A percentile compares a stretch with the other conserved stretches of the same genome.
Evolutionary conservation across 2,113 vertebrate species (phyloP).

Genomic region (Toxotes chatareus): DNA sequence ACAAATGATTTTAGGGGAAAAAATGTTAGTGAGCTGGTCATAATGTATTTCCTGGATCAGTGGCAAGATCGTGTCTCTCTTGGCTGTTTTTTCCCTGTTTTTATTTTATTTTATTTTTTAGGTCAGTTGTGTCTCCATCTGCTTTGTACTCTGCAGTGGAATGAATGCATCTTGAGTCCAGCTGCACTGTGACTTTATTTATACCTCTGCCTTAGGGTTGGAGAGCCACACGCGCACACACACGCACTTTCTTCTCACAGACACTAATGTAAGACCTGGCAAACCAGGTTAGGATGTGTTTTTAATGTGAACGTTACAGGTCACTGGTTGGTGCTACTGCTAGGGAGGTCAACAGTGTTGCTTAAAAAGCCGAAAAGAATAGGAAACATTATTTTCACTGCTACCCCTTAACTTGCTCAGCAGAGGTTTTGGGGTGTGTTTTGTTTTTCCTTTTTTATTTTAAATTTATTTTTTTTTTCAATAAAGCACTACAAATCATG

Average conservation of each 20-base stretch:
- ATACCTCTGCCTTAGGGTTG: conserved; percentile 67
- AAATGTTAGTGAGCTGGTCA: conserved; percentile 49
- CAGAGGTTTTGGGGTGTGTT: conserved; percentile 33
- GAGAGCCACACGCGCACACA: conserved; percentile 30
- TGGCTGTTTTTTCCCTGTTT: neutral
- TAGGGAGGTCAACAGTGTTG: neutral
- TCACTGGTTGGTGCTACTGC: conserved; percentile 16
- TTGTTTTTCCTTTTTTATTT: conserved; percentile 17
- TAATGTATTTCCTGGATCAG: conserved; percentile 63
- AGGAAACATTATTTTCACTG: conserved; percentile 32
- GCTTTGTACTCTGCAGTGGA: conserved; percentile 66
- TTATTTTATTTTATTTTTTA: conserved; percentile 46
- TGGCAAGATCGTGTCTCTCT: conserved; percentile 41
- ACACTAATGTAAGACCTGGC: conserved; percentile 48
- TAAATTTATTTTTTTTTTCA: conserved; percentile 70
- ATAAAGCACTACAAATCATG: conserved; percentile 83
- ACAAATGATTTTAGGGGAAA: conserved; percentile 48
- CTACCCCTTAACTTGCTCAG: conserved; percentile 31
- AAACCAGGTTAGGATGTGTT: conserved; percentile 34
- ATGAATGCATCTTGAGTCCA: conserved; percentile 73
- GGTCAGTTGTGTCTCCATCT: conserved; percentile 70
- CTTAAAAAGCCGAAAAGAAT: conserved; percentile 4
- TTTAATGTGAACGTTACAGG: conserved; percentile 39
- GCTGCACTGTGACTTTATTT: conserved; percentile 79
- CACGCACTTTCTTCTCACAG: conserved; percentile 43